Evolutionary conservation across 1,140 invertebrate genomes (phyloP), one percentile per base, ranked within the genome.

Genomic region (Triops cancriformis): DNA sequence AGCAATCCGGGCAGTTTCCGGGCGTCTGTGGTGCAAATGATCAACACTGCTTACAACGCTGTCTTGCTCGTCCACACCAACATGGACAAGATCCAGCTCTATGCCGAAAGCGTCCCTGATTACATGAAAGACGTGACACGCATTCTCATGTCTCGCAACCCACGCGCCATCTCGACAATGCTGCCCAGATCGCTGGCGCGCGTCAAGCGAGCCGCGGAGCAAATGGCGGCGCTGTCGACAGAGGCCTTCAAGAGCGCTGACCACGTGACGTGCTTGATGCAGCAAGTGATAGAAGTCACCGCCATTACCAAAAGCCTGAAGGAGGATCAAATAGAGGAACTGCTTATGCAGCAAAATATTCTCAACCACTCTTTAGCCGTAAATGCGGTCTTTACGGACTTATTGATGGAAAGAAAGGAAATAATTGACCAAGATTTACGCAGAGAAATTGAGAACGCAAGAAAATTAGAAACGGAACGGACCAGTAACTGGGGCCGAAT

Each of bases 81-180:
- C 73, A 78, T 78, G 77, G 77, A 78, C 73, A 74, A 78, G 43
- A 78, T 78, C 41, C 77, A 37, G 1, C 37, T 78, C 0, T 42
- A 31, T 14, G 43, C 77, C 5, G n/a, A 31, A 9, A 26, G n/a
- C 42, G 77, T 78, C 37, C 77, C 37, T 12, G 41, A 14, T 14
- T 78, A 78, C 77, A 78, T 74, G 77, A 78, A 78, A 51, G 72
- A 78, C 26, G 77, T 72, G 10, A 77, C 51, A 0, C 51, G 26
- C 18, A 73, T 73, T 23, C 76, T 77, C 31, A 23, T 77, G 28
- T 7, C 23, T 14, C 28, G 64, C 9, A 64, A 73, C 12, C 37
- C 64, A 11, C 28, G 73, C 14, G 23, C 37, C 26, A 28, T 77
- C 10, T 7, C 51, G 12, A 12, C 11, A 7, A 28, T 42, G 42